Conservation (phyloP, 2,888 invertebrate genomes). For the Bellardia pandia region DNA sequence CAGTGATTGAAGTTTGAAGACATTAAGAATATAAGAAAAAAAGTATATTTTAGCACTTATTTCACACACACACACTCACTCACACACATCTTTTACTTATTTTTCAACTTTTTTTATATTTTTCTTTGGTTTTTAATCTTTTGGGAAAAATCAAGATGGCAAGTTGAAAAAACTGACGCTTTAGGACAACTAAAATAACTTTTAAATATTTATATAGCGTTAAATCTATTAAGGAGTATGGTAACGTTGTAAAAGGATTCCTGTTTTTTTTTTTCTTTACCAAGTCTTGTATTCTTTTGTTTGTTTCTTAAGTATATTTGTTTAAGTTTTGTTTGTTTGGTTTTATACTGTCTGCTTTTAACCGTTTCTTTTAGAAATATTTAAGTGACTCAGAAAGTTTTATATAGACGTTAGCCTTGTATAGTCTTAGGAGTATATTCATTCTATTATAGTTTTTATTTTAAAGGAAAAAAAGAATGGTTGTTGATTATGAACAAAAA, state of each 20-base stretch:
- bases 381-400: neutral
- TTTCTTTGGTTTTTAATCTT: constrained; percentile 20
- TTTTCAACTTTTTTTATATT: neutral
- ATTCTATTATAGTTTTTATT: constrained; percentile 23
- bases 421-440: constrained; percentile 20
- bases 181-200: constrained; percentile 57
- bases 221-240: constrained; percentile 70
- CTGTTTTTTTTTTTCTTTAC: neutral
- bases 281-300: constrained; percentile 10
- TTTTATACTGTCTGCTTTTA: constrained; percentile 37
- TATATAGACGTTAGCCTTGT: constrained; percentile 1
- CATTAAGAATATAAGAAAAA: constrained; percentile 3
- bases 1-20: constrained; percentile 43
- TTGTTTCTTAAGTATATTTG: constrained; percentile 55
- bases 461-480: neutral
- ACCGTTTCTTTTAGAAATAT: constrained; percentile 43
- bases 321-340: constrained; percentile 39
- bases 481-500: neutral
- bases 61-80: neutral
- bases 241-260: constrained; percentile 31
- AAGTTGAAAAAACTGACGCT: constrained; percentile 10
- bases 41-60: neutral
- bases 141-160: neutral
- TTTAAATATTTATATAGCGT: constrained; percentile 74
- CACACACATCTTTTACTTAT: neutral